These are phyloP conservation scores for Zelleria hepariella DNA, from an alignment of 2,888 invertebrate species.

Conservation along the genomic window DNA sequence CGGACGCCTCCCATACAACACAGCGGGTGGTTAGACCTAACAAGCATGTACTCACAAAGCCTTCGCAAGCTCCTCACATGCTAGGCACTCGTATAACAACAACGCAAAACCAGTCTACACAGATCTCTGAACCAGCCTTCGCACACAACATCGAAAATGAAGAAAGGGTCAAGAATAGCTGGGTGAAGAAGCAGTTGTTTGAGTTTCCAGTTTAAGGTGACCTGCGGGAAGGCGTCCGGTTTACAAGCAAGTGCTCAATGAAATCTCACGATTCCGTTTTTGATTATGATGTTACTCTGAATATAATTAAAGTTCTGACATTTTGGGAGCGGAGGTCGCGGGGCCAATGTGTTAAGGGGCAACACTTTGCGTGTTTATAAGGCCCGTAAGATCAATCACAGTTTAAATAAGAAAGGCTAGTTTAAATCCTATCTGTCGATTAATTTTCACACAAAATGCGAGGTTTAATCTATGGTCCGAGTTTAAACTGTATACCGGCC, in stretches of 20 bases:
- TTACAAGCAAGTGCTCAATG: slow-evolving; percentile 26
- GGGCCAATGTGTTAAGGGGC: neutral
- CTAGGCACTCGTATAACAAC: neutral
- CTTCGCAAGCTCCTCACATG: neutral
- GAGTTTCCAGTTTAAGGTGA: neutral
- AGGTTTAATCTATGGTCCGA: no score
- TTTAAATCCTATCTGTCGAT: no score
- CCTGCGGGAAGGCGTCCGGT: neutral
- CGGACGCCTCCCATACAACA: slow-evolving; percentile 60
- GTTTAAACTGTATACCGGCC: no score
- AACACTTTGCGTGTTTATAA: neutral
- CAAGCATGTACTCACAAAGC: slow-evolving; percentile 51
- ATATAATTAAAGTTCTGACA: slow-evolving; percentile 62
- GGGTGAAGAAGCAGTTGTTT: neutral
- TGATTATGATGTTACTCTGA: slow-evolving; percentile 61
- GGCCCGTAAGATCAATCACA: no score
- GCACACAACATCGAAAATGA: neutral
- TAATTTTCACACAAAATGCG: no score
- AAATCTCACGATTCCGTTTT: slow-evolving; percentile 53
- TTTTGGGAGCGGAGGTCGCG: slow-evolving; percentile 45
- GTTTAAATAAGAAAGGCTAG: no score
- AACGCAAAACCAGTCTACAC: neutral
- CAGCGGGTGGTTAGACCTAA: slow-evolving; percentile 65
- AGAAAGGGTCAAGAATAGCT: neutral
- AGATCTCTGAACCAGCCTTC: neutral